Evolutionary conservation across 2,113 vertebrate genomes (phyloP), one percentile per base, ranked within the genome.

Genomic region (Chamaetylas fuelleborni): DNA sequence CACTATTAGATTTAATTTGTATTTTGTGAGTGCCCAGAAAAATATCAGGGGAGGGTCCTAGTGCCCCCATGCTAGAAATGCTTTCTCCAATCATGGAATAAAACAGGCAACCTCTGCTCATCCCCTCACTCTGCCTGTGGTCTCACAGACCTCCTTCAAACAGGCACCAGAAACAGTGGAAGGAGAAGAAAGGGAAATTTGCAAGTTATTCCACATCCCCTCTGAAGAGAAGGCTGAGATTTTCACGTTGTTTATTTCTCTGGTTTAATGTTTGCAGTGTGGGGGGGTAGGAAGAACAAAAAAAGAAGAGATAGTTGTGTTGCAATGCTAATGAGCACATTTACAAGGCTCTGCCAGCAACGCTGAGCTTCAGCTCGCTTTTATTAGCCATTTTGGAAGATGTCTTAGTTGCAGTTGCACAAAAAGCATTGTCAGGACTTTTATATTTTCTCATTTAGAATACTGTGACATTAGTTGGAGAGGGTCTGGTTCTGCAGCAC

Each of bases 371-470:
- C 88, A 67, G 90, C 74, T 84, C 33, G 15, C 66, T 83, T 82
- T 94, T 95, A 88, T 85, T 69, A 93, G 92, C 73, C 64, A 61
- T 69, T 95, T 90, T 93, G 74, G 83, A 95, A 91, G 88, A 95
- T 83, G 56, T 96, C 92, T 97, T 97, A 91, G 90, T 97, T 94
- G 57, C 77, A 90, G 48, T 81, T 71, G 65, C 84, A 96, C 65
- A 95, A 94, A 95, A 85, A 82, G 69, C 90, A 89, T 92, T 96
- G 88, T 93, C 83, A 95, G 83, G 65, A 81, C 79, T 81, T 95
- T 96, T 96, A 22, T 91, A 93, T 94, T 88, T 97, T 83, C 77
- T 97, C 89, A 76, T 92, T 96, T 94, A 89, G 81, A 93, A 90
- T 81, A 36, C 51, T 83, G 38, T 83, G 93, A 94, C 92, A 91